phyloP scores from a whole-genome alignment of 2,888 invertebrate species.

The Orthonychiurus folsomi region DNA sequence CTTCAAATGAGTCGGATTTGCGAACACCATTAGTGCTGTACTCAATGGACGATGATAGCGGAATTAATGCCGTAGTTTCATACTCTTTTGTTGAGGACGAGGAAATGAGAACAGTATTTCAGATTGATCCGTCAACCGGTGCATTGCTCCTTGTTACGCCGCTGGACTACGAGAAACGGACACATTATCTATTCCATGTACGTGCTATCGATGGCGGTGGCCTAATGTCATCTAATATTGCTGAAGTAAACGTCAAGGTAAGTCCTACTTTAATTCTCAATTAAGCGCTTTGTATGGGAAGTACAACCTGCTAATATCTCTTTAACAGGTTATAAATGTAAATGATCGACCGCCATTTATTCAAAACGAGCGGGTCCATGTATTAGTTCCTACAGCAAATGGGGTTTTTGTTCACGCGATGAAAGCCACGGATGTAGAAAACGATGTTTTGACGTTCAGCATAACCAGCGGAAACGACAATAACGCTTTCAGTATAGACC shows the following conservation, averaged over 20 bases:
- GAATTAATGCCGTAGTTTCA: slow-evolving; percentile 70
- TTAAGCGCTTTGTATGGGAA: no score
- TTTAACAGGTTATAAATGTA: slow-evolving; percentile 40
- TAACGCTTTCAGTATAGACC: slow-evolving; percentile 63
- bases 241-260: slow-evolving; percentile 67
- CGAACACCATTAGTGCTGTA: slow-evolving; percentile 66
- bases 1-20: slow-evolving; percentile 4
- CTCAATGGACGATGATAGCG: slow-evolving; percentile 76
- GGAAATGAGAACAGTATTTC: slow-evolving; percentile 66
- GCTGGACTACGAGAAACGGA: slow-evolving; percentile 69
- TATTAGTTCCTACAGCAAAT: slow-evolving; percentile 34
- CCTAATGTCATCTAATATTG: slow-evolving; percentile 66
- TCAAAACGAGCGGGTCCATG: slow-evolving; percentile 33
- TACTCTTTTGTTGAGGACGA: slow-evolving; percentile 72
- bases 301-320: no score
- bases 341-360: slow-evolving; percentile 34
- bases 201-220: slow-evolving; percentile 74
- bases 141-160: slow-evolving; percentile 67
- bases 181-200: slow-evolving; percentile 68
- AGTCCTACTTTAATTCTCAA: neutral
- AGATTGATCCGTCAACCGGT: slow-evolving; percentile 78
- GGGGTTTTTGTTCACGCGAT: slow-evolving; percentile 35
- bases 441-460: slow-evolving; percentile 56
- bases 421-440: slow-evolving; percentile 37
- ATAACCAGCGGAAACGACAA: slow-evolving; percentile 72